Percentiles rank a stretch among this genome's conserved stretches.
phyloP scores from a whole-genome alignment of 2,888 invertebrate genomes.

The Synergus laeviventris region DNA sequence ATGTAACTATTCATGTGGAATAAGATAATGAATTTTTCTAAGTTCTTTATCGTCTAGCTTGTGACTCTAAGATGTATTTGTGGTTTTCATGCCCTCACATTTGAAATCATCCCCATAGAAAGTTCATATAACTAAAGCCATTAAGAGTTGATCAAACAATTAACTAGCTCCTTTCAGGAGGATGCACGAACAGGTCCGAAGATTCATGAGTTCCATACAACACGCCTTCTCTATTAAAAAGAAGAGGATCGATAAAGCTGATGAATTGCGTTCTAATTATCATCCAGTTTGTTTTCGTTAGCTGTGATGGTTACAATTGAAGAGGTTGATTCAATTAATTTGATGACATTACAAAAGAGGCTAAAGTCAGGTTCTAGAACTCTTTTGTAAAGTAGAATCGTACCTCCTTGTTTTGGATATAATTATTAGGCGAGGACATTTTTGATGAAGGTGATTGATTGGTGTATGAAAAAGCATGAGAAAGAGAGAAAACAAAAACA shows the following conservation, averaged over 20 bases:
- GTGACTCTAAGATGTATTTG: background rate
- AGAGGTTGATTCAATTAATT: background rate
- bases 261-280: conserved; percentile 18
- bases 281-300: background rate
- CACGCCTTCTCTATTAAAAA: conserved; percentile 28
- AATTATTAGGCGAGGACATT: background rate
- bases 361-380: background rate
- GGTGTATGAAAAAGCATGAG: background rate
- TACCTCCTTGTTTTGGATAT: conserved; percentile 14
- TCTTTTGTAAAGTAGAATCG: background rate
- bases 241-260: conserved; percentile 5
- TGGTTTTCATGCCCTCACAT: background rate
- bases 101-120: background rate
- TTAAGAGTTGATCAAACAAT: conserved; percentile 36
- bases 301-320: background rate
- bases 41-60: background rate
- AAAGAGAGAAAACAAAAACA: conserved; percentile 39
- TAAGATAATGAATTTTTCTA: background rate
- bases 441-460: background rate
- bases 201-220: conserved; percentile 35
- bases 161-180: conserved; percentile 35
- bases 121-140: conserved; percentile 27
- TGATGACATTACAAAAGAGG: background rate
- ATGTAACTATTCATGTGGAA: background rate
- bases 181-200: conserved; percentile 13